phyloP scores from a whole-genome alignment of 2,888 invertebrate species.

The Cephus sareptanus region DNA sequence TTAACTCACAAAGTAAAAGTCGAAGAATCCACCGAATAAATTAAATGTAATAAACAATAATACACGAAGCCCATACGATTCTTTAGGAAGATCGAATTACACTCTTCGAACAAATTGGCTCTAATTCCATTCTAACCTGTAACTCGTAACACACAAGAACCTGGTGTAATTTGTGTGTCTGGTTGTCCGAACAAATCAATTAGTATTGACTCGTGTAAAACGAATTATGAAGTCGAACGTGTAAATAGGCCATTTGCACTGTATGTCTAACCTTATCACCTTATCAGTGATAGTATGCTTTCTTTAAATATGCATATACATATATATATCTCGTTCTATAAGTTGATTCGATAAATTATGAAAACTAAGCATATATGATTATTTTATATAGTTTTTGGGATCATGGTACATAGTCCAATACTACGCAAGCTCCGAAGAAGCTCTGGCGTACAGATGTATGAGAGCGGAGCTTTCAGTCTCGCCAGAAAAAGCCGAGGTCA shows the following conservation, averaged over 20 bases:
- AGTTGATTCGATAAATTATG: neutral
- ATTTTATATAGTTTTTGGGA: slow-evolving; percentile 76
- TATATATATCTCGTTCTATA: neutral
- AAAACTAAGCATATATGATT: neutral
- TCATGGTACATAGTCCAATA: slow-evolving; percentile 89
- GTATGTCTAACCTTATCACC: neutral
- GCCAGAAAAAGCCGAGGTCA: slow-evolving; percentile 72
- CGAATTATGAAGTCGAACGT: neutral
- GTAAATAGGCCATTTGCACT: neutral
- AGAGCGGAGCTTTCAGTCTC: slow-evolving; percentile 76
- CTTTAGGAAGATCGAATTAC: neutral
- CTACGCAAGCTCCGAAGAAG: slow-evolving; percentile 90
- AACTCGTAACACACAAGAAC: neutral
- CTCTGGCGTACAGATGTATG: slow-evolving; percentile 88
- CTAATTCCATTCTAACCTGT: neutral
- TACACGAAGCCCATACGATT: neutral
- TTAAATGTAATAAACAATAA: neutral
- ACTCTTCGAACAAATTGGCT: neutral
- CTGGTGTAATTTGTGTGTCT: neutral
- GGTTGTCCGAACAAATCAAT: neutral
- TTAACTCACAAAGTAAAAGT: neutral
- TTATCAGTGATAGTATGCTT: neutral
- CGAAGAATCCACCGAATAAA: neutral
- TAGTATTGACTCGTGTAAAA: neutral
- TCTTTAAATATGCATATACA: neutral